These are phyloP conservation scores for Platichthys stellatus DNA, from an alignment of 2,113 vertebrate species.

Conservation along the genomic window DNA sequence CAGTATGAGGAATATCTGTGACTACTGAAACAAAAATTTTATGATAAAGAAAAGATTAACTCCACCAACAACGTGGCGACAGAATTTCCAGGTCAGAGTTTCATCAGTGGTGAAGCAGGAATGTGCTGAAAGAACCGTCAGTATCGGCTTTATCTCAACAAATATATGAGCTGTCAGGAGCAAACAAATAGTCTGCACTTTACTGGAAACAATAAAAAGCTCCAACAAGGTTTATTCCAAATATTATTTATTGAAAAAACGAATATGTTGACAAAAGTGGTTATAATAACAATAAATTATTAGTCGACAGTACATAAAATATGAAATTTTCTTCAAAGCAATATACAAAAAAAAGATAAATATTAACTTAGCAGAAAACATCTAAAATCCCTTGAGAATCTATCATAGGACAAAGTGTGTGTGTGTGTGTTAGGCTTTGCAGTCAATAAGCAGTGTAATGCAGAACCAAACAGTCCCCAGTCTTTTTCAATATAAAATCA, in stretches of 20 bases:
- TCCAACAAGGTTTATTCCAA: slow-evolving; percentile 22
- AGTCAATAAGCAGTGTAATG: slow-evolving; percentile 42
- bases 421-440: slow-evolving; percentile 41
- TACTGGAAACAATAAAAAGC: neutral
- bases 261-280: slow-evolving; percentile 25
- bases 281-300: slow-evolving; percentile 71
- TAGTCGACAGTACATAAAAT: slow-evolving; percentile 30
- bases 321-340: slow-evolving; percentile 42
- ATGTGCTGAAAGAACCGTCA: too few species aligned
- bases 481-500: slow-evolving; percentile 45
- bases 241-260: slow-evolving; percentile 64
- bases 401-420: slow-evolving; percentile 39
- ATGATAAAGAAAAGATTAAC: too few species aligned
- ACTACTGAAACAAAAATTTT: too few species aligned
- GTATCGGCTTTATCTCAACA: too few species aligned
- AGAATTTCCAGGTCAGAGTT: neutral
- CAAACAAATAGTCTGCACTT: neutral
- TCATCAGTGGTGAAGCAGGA: too few species aligned
- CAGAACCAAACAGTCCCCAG: slow-evolving; percentile 3
- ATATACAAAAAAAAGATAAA: slow-evolving; percentile 67
- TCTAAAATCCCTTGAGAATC: slow-evolving; percentile 28
- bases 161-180: too few species aligned
- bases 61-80: too few species aligned
- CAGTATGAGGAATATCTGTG: too few species aligned
- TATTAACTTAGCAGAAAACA: slow-evolving; percentile 68